phyloP scores from a whole-genome alignment of 2,888 invertebrate species.

The Zelleria hepariella region DNA sequence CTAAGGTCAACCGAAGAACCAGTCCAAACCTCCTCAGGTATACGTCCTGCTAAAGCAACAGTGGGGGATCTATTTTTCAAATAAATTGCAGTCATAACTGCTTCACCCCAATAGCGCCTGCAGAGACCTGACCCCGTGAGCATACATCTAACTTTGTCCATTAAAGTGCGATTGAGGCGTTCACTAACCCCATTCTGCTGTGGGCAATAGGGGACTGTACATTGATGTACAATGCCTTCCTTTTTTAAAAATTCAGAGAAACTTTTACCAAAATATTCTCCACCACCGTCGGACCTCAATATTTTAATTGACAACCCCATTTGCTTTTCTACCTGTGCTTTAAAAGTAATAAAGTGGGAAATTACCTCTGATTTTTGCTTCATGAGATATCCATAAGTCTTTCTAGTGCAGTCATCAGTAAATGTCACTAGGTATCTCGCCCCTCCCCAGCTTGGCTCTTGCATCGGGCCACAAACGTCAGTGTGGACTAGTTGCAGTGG shows the following conservation, averaged over 20 bases:
- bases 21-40: background rate
- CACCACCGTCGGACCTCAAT: constrained; percentile 12
- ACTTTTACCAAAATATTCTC: constrained; percentile 10
- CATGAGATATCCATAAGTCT: constrained; percentile 22
- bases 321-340: constrained; percentile 24
- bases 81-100: background rate
- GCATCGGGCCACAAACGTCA: constrained; percentile 23
- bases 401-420: constrained; percentile 23
- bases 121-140: background rate
- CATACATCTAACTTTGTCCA: background rate
- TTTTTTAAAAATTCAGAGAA: constrained; percentile 17
- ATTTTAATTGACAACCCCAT: constrained; percentile 19
- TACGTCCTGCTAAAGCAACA: background rate
- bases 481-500: constrained; percentile 20
- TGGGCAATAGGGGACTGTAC: background rate
- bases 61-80: background rate
- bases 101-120: background rate
- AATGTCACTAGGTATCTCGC: constrained; percentile 23
- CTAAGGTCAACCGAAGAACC: background rate
- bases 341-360: constrained; percentile 18
- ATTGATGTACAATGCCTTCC: background rate
- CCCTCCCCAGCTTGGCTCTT: constrained; percentile 17
- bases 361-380: constrained; percentile 22
- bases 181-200: background rate
- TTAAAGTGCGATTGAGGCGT: background rate